phyloP scores from a whole-genome alignment of 2,113 vertebrate species.

The Lophius piscatorius region DNA sequence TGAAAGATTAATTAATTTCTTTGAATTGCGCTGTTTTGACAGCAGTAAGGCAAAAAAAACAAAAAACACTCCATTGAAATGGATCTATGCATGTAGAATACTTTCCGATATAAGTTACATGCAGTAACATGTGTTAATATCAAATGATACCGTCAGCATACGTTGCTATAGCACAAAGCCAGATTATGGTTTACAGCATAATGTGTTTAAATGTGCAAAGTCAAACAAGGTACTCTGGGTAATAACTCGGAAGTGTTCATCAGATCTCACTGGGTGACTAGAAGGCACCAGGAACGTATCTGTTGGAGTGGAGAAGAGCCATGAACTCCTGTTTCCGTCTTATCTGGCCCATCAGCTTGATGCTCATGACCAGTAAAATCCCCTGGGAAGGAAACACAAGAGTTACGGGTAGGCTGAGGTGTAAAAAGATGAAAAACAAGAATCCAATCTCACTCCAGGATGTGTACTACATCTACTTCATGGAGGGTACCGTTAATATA shows the following conservation, averaged over 20 bases:
- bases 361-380: conserved; percentile 70
- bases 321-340: conserved; percentile 73
- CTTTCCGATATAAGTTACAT: conserved; percentile 53
- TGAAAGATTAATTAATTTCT: conserved; percentile 25
- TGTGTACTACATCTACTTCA: no score
- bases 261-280: conserved; percentile 51
- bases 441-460: no score
- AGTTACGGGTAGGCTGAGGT: no score
- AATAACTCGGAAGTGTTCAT: conserved; percentile 23
- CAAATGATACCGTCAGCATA: conserved; percentile 42
- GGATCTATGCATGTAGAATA: conserved; percentile 58
- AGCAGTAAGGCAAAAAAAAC: conserved; percentile 43
- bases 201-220: conserved; percentile 64
- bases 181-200: conserved; percentile 57
- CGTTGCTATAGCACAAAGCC: conserved; percentile 52
- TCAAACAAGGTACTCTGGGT: conserved; percentile 40
- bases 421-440: no score
- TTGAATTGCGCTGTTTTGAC: conserved; percentile 45
- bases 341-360: conserved; percentile 75
- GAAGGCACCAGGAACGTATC: conserved; percentile 74
- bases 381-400: conserved; percentile 38
- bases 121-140: conserved; percentile 43
- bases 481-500: no score
- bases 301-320: conserved; percentile 71
- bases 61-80: conserved; percentile 15